Evolutionary conservation across 2,797 vertebrate genomes (phyloP).

Genomic region (Mionectes olivaceus): DNA sequence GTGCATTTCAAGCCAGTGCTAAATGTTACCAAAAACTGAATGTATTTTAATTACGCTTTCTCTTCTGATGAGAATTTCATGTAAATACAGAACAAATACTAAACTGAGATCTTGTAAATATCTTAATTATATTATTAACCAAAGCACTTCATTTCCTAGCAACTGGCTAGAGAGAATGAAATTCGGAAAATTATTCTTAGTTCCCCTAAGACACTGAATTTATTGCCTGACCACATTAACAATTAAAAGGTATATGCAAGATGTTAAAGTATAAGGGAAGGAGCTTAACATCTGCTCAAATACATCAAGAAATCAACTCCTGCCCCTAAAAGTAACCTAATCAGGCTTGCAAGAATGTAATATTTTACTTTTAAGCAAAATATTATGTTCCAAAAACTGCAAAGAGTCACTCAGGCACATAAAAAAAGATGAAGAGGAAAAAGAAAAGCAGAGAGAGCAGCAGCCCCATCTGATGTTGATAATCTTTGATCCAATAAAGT

Average conservation of each 20-base stretch:
- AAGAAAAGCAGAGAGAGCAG: neutral
- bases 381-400: conserved; percentile 14
- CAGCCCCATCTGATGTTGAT: neutral
- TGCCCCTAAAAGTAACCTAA: conserved; percentile 29
- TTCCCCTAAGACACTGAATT: conserved; percentile 44
- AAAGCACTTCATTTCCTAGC: conserved; percentile 38
- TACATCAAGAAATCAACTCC: neutral
- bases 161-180: conserved; percentile 34
- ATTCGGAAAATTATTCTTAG: conserved; percentile 58
- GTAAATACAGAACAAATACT: conserved; percentile 38
- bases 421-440: neutral
- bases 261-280: conserved; percentile 47
- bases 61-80: conserved; percentile 40
- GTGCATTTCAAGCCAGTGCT: conserved; percentile 24
- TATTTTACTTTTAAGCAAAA: conserved; percentile 35
- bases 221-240: conserved; percentile 59
- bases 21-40: conserved; percentile 36
- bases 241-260: conserved; percentile 51
- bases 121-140: conserved; percentile 25
- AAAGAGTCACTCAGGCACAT: neutral
- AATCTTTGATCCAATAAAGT: conserved; percentile 10
- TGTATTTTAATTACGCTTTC: conserved; percentile 14
- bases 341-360: conserved; percentile 5
- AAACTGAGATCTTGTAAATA: conserved; percentile 17
- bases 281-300: conserved; percentile 50